phyloP scores from a whole-genome alignment of 35 echinoderm and acorn worm species.

The Holothuria glaberrima region DNA sequence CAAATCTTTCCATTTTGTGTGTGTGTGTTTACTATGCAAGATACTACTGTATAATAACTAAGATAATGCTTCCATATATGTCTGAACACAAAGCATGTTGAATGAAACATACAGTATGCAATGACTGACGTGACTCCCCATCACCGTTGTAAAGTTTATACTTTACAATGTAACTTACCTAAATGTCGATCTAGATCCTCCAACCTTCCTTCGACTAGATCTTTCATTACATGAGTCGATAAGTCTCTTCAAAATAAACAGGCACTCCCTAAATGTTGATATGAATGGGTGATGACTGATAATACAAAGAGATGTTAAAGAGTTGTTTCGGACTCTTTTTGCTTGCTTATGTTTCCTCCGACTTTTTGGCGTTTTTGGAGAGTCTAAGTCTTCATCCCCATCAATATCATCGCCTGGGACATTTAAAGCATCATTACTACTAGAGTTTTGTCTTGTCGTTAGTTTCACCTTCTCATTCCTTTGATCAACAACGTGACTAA shows the following conservation, averaged over 20 bases:
- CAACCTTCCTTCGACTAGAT: conserved; percentile 87
- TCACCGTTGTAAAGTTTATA: too few species aligned
- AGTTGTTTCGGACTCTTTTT: conserved; percentile 93
- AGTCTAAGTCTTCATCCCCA: conserved; percentile 51
- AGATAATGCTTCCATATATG: too few species aligned
- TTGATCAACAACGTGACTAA: conserved; percentile 42
- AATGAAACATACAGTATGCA: too few species aligned
- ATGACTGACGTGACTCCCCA: too few species aligned
- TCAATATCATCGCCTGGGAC: conserved; percentile 54
- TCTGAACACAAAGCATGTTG: too few species aligned
- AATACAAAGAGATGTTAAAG: conserved; percentile 88
- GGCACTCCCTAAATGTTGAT: conserved; percentile 94
- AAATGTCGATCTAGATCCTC: conserved; percentile 87
- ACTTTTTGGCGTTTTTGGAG: conserved; percentile 77
- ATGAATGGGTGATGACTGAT: conserved; percentile 98
- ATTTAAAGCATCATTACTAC: conserved; percentile 88
- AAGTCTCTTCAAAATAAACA: conserved; percentile 90
- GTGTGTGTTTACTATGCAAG: not conserved
- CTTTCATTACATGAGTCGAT: conserved; percentile 99
- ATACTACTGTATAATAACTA: too few species aligned
- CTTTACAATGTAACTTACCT: conserved; percentile 59
- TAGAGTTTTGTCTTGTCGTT: conserved; percentile 82
- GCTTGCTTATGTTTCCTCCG: conserved; percentile 83
- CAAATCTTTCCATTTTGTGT: too few species aligned
- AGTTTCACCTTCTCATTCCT: conserved; percentile 70